Evolutionary conservation across 2,888 invertebrate genomes (phyloP), one percentile per base, ranked within the genome.

Genomic region (Drosophila fungiperda): DNA sequence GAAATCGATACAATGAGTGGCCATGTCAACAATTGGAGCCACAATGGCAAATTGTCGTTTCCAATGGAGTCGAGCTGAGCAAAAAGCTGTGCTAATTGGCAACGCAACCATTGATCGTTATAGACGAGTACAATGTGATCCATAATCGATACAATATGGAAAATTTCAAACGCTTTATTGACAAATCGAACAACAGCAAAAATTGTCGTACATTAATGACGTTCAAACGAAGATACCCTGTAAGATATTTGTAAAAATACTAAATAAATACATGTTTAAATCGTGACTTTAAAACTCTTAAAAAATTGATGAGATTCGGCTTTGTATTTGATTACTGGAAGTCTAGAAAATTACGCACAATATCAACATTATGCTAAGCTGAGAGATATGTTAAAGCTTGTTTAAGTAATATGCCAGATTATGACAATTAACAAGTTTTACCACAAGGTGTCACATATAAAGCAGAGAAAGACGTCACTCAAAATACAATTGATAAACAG

Each of bases 81-180:
- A 61, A 54, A 73, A 79, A 68, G 68, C 65, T 23, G 42, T 64
- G 87, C 78, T 85, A 85, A 85, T 87, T 87, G 87, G 70, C 72
- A 72, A 67, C 17, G 61, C 68, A 75, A 73, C 70, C 70, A 52
- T 48, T 52, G 68, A 78, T 72, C 72, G 64, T 63, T 68, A 79
- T 64, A 69, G 58, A 59, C 48, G 40, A 54, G 64, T 54, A 68
- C 53, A 72, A 68, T 50, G 32, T 71, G 54, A 65, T 64, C 53
- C 53, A 66, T 66, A 57, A 62, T 70, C 68, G 67, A 71, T 54
- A 81, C 74, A 83, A 86, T 75, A 86, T 87, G 82, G 87, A 84
- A 84, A 85, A 84, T 78, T 84, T 82, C 72, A 76, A 82, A 73
- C 62, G 72, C 78, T 74, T 68, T 70, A 83, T 78, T 66, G 62